Conservation (phyloP, 2,888 invertebrate genomes). For the Dioctria linearis region DNA sequence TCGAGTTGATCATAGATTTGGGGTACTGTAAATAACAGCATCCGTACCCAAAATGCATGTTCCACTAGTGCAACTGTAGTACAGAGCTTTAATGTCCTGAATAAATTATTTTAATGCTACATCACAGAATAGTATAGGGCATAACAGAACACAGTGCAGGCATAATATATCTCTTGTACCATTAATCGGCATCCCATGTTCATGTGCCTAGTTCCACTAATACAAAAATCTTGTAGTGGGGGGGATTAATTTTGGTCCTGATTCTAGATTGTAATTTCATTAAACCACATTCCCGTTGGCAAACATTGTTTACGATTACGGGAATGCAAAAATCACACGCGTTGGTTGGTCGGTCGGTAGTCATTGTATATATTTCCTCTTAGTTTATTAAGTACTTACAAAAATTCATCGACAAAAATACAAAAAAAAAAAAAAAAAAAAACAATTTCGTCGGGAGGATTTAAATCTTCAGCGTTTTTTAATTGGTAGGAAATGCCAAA, state of each 20-base stretch:
- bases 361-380: not conserved
- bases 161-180: slow-evolving; percentile 51
- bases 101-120: slow-evolving; percentile 57
- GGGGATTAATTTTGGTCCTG: slow-evolving; percentile 34
- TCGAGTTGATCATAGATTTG: slow-evolving; percentile 51
- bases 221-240: slow-evolving; percentile 44
- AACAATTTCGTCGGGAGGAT: slow-evolving; percentile 11
- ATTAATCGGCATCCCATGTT: slow-evolving; percentile 48
- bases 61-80: slow-evolving; percentile 48
- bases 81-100: slow-evolving; percentile 55
- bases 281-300: slow-evolving; percentile 27
- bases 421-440: too few species aligned
- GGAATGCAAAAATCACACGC: slow-evolving; percentile 33
- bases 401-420: slow-evolving; percentile 11
- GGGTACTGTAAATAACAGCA: slow-evolving; percentile 50
- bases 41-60: slow-evolving; percentile 21
- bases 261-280: slow-evolving; percentile 38
- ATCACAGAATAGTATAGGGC: slow-evolving; percentile 18
- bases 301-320: slow-evolving; percentile 33
- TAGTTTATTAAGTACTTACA: not conserved
- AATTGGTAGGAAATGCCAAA: slow-evolving; percentile 36
- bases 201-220: slow-evolving; percentile 45
- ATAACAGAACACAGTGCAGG: slow-evolving; percentile 46
- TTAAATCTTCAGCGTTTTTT: slow-evolving; percentile 26
- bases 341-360: not conserved